Conservation (phyloP, 2,113 vertebrate genomes). For the Triplophysa dalaica region DNA sequence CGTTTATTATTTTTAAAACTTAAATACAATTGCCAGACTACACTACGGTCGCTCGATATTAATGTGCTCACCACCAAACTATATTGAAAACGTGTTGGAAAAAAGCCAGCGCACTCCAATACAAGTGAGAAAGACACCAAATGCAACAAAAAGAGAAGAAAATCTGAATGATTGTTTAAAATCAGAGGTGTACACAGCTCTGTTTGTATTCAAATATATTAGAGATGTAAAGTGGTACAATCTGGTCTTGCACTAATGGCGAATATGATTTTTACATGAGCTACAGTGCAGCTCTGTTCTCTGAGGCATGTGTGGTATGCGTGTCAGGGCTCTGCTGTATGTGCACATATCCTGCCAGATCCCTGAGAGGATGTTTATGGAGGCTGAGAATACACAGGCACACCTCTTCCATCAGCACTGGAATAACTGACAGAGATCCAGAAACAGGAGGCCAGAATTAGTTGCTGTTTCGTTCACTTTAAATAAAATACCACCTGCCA, state of each 20-base stretch:
- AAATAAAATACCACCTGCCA: neutral
- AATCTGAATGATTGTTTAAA: no score
- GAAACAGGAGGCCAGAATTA: neutral
- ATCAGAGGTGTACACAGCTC: neutral
- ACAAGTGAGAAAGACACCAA: no score
- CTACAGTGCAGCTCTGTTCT: conserved; percentile 3
- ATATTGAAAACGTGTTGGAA: no score
- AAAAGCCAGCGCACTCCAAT: no score
- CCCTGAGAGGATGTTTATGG: conserved; percentile 56
- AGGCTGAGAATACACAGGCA: conserved; percentile 54
- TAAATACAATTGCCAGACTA: no score
- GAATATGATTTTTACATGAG: neutral
- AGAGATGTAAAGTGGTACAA: neutral
- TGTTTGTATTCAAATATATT: neutral
- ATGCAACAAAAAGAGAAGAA: no score
- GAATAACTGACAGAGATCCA: conserved; percentile 17
- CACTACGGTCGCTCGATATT: no score
- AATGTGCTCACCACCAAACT: no score
- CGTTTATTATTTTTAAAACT: no score
- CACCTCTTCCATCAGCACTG: conserved; percentile 39
- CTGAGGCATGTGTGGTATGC: neutral
- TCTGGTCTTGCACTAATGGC: neutral
- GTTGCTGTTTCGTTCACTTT: conserved; percentile 6
- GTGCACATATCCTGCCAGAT: conserved; percentile 8
- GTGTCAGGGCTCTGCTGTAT: conserved; percentile 27